Percentiles rank a stretch among this genome's conserved stretches.
phyloP scores from a whole-genome alignment of 2,888 invertebrate genomes.

The Eulithis prunata region DNA sequence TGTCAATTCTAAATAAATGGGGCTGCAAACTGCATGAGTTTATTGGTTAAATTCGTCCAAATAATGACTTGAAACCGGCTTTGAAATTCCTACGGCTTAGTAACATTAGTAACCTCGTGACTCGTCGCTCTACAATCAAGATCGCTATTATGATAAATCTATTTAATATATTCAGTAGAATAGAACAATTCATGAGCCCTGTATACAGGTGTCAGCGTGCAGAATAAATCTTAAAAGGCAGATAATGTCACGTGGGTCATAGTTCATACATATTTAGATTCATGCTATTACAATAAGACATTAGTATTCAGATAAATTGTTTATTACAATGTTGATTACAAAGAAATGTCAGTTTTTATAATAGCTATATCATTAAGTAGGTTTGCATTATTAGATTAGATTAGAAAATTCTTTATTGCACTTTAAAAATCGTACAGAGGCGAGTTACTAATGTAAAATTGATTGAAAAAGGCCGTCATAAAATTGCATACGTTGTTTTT shows the following conservation, averaged over 20 bases:
- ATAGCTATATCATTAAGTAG: too few species aligned
- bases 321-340: too few species aligned
- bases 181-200: conserved; percentile 27
- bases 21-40: conserved; percentile 5
- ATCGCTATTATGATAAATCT: conserved; percentile 54
- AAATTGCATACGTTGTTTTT: too few species aligned
- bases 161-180: conserved; percentile 41
- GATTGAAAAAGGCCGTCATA: too few species aligned
- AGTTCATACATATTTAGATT: conserved; percentile 28
- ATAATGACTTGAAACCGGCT: conserved; percentile 23
- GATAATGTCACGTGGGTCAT: conserved; percentile 31
- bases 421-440: too few species aligned
- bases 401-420: too few species aligned
- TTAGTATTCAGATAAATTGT: conserved; percentile 1
- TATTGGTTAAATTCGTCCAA: conserved; percentile 15
- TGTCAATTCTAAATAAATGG: conserved; percentile 5
- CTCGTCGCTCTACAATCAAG: conserved; percentile 55
- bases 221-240: conserved; percentile 34
- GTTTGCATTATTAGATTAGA: too few species aligned
- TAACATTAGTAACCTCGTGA: conserved; percentile 58
- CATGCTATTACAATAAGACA: conserved; percentile 13
- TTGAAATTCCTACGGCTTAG: conserved; percentile 27
- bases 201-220: conserved; percentile 34
- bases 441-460: too few species aligned
- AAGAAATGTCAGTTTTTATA: too few species aligned